Evolutionary conservation across 2,888 invertebrate genomes (phyloP), one percentile per base, ranked within the genome.

Genomic region (Eurytoma adleriae): DNA sequence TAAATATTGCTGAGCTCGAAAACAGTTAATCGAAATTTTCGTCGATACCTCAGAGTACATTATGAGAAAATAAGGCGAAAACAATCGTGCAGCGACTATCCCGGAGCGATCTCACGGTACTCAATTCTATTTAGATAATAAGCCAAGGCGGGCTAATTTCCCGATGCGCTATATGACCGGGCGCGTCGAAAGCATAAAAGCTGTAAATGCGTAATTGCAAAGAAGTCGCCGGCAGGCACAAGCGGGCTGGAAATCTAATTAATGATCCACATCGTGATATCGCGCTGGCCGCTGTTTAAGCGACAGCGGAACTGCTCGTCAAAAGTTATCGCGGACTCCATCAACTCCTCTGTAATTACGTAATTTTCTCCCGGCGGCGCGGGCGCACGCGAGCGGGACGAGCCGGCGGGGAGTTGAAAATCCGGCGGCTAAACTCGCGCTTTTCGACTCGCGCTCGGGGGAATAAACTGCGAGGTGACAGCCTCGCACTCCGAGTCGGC

Each of bases 271-370:
- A 72, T 76, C 71, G 61, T 71, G 48, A 62, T 68, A 73, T 66
- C 70, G 59, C 57, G 1, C 40, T 7, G 18, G 20, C 69, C 59
- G 62, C 57, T 64, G 61, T 57, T 75, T 71, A 67, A 80, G 48
- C 56, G 66, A 76, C 68, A 77, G 80, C 40, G 57, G 74, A 79
- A 74, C 69, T 68, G 30, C 73, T 80, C 69, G 64, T 80, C 74
- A 74, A 59, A 67, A 64, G 7, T 78, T 78, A 81, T 70, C 80
- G 56, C 18, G 50, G n/a, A 24, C 48, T 73, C 27, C 59, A 73
- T 77, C 77, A 54, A 16, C 62, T 67, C 18, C 79, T 61, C 70
- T 74, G 70, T 78, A 78, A 81, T 81, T 81, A 78, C 74, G 74
- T 74, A 61, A 78, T 81, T 78, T 80, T 77, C 72, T 76, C 67